A percentile compares a stretch with the other conserved stretches of the same genome.
These are phyloP conservation scores for Heteromurus nitidus DNA, from an alignment of 2,888 invertebrate genomes.

Conservation along the genomic window DNA sequence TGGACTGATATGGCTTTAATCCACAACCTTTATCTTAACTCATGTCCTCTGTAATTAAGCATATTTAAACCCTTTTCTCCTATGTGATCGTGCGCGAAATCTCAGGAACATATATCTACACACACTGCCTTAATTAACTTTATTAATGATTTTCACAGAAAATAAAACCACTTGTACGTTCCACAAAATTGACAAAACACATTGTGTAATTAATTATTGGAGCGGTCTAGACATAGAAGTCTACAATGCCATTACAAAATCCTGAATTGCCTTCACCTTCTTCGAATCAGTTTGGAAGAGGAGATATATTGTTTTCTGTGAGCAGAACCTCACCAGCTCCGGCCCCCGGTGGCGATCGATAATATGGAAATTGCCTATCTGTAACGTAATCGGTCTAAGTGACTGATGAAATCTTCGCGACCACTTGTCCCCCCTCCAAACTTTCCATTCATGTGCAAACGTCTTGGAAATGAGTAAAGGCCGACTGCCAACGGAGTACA, in stretches of 20 bases:
- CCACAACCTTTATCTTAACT: conserved; percentile 89
- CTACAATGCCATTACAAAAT: background rate
- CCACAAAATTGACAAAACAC: too few species aligned
- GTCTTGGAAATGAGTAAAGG: background rate
- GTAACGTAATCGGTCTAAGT: background rate
- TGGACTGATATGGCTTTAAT: conserved; percentile 90
- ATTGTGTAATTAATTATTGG: too few species aligned
- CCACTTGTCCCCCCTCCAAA: background rate
- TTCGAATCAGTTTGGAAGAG: background rate
- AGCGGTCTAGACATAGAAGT: too few species aligned
- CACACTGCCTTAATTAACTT: too few species aligned
- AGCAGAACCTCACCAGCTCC: background rate
- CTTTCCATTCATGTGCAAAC: background rate
- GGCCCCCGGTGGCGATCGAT: background rate
- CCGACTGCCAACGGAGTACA: background rate
- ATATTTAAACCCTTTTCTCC: background rate
- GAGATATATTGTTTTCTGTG: background rate
- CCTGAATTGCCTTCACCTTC: background rate
- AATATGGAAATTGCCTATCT: background rate
- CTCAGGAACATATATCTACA: too few species aligned
- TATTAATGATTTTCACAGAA: too few species aligned
- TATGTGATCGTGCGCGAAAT: too few species aligned
- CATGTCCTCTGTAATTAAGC: conserved; percentile 82
- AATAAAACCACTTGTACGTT: too few species aligned
- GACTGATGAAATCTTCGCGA: background rate